Base-by-base conservation (phyloP, 1,140 invertebrate species). In the Saccostrea glomerata region DNA sequence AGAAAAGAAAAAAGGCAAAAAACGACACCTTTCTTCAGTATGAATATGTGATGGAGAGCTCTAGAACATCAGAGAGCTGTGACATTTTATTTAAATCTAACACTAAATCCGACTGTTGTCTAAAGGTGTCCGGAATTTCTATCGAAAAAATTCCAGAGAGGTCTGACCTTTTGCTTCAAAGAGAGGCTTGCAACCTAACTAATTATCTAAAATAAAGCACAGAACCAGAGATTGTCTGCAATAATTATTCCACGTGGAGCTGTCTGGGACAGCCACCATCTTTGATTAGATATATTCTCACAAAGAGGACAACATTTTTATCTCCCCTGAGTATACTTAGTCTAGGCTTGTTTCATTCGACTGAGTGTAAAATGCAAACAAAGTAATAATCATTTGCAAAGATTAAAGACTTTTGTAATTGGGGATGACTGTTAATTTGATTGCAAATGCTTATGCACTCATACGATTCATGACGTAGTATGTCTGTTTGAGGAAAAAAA, bases 341-440 rank as follows among this genome's bases (percentile, higher is more conserved):
- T 25, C 70, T 77, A 23, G 2, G 25, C 70, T 15, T 77, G 70
- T 36, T 36, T 77, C 70, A 77, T 77, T 77, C 25, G 70, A 9
- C 70, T 77, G 70, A 77, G 70, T 77, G 25, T 77, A 30, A 77
- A 30, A 25, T 77, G 70, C 11, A 77, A 30, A 77, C 23, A 66
- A 66, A 66, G 20, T n/a, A 20, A 23, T 66, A 66, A 66, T n/a
- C 60, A 77, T 77, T 77, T 77, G 70, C 25, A 77, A 77, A 77
- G 70, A 77, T 77, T 77, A 77, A 77, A 77, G 70, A 77, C 70
- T 77, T 77, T 77, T 77, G 25, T 77, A 77, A 77, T 77, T 30
- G 70, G 25, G 13, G 25, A 77, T 15, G 9, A 73, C n/a, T 77
- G 23, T 77, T 77, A 77, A 77, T 77, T 77, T 77, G 70, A 77